These are phyloP conservation scores for Malacoraja senta DNA, from an alignment of 2,797 vertebrate genomes.

Conservation along the genomic window DNA sequence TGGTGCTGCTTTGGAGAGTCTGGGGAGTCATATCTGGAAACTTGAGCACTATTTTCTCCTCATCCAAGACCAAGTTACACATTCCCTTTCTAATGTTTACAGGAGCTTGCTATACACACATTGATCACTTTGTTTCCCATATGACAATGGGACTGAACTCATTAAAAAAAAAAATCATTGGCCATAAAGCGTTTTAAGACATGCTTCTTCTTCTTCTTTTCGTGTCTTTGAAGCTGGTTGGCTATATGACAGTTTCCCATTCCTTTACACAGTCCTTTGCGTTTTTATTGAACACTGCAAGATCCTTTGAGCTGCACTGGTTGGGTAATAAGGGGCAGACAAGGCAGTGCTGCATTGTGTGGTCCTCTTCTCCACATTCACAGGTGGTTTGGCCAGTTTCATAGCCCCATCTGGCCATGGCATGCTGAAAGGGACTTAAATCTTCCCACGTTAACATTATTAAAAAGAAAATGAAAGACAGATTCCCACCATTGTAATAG, in stretches of 20 bases:
- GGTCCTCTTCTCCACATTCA: too few species aligned
- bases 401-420: too few species aligned
- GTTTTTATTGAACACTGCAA: too few species aligned
- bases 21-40: neutral
- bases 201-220: too few species aligned
- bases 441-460: neutral
- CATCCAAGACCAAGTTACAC: neutral
- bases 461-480: neutral
- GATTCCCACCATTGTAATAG: neutral
- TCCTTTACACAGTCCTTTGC: too few species aligned
- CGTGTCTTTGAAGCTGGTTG: too few species aligned
- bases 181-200: neutral
- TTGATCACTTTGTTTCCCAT: neutral
- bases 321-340: too few species aligned
- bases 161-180: neutral
- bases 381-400: too few species aligned
- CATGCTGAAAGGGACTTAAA: neutral
- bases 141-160: neutral
- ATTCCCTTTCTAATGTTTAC: neutral
- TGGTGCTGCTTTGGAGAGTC: neutral
- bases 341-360: too few species aligned
- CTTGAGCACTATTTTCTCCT: neutral
- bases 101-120: neutral
- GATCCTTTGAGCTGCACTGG: too few species aligned
- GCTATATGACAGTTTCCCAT: too few species aligned